Evolutionary conservation across 2,888 invertebrate species (phyloP).

Genomic region (Syrista parreyssii): DNA sequence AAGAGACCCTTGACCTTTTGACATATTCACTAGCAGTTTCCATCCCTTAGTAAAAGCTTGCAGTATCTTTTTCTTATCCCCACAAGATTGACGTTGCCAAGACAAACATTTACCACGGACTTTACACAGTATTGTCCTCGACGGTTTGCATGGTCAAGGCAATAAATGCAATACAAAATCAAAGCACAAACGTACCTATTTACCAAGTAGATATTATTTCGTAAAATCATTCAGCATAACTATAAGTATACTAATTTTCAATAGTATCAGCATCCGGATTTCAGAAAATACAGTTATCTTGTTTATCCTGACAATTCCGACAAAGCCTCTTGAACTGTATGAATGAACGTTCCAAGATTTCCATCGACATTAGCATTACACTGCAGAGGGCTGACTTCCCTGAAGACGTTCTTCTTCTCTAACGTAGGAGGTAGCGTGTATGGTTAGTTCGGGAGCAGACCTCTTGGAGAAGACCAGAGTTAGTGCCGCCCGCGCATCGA

Average conservation of each 20-base stretch:
- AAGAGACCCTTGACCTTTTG: not conserved
- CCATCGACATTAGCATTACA: not conserved
- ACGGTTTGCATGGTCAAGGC: not conserved
- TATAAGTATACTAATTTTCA: not conserved
- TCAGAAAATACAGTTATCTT: not conserved
- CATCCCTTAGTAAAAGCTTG: not conserved
- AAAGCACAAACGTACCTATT: too few relatives aligned
- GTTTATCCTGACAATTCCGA: not conserved
- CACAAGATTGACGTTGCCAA: not conserved
- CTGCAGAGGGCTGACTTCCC: not conserved
- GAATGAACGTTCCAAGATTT: not conserved
- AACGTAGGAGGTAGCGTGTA: slow-evolving; percentile 3
- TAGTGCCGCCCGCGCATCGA: slow-evolving; percentile 61
- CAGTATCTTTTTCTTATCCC: not conserved
- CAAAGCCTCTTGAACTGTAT: not conserved
- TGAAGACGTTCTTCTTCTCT: not conserved
- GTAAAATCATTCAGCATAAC: too few relatives aligned
- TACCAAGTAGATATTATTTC: too few relatives aligned
- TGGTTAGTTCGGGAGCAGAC: slow-evolving; percentile 9
- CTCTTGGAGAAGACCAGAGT: slow-evolving; percentile 43
- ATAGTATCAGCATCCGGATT: not conserved
- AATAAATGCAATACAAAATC: not conserved
- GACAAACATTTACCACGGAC: not conserved
- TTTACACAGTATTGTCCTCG: not conserved
- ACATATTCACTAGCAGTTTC: not conserved